A percentile compares a stretch with the other conserved stretches of the same genome.
These are phyloP conservation scores for Lordiphosa mommai DNA, from an alignment of 1,140 invertebrate species.

Conservation along the genomic window DNA sequence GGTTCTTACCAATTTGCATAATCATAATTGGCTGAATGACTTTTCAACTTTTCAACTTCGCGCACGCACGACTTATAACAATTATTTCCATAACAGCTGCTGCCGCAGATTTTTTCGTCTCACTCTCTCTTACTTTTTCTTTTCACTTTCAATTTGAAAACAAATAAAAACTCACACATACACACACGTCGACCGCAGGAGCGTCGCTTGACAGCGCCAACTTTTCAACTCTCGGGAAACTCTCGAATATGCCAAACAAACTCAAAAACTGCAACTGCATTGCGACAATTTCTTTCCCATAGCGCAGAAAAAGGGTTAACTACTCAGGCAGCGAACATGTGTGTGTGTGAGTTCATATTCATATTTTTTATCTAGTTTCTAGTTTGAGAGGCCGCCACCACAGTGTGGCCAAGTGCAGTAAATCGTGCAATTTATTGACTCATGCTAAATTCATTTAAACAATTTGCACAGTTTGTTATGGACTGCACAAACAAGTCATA, in stretches of 20 bases:
- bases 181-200: not conserved
- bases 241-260: conserved; percentile 43
- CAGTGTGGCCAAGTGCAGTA: conserved; percentile 20
- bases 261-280: conserved; percentile 54
- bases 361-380: conserved; percentile 48
- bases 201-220: conserved; percentile 10
- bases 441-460: conserved; percentile 51
- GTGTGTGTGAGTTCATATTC: conserved; percentile 35
- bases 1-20: conserved; percentile 25
- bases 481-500: conserved; percentile 34
- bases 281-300: conserved; percentile 48
- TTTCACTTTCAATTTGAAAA: conserved; percentile 41
- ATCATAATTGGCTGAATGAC: conserved; percentile 24
- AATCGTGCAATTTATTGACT: conserved; percentile 54
- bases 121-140: conserved; percentile 1
- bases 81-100: conserved; percentile 31
- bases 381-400: conserved; percentile 13
- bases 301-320: not conserved
- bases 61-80: conserved; percentile 31
- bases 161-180: conserved; percentile 18
- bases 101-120: conserved; percentile 3
- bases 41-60: conserved; percentile 19
- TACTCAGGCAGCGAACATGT: not conserved
- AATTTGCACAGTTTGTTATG: conserved; percentile 50
- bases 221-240: conserved; percentile 21